Evolutionary conservation across 2,113 vertebrate species (phyloP).

Genomic region (Burhinus bistriatus): DNA sequence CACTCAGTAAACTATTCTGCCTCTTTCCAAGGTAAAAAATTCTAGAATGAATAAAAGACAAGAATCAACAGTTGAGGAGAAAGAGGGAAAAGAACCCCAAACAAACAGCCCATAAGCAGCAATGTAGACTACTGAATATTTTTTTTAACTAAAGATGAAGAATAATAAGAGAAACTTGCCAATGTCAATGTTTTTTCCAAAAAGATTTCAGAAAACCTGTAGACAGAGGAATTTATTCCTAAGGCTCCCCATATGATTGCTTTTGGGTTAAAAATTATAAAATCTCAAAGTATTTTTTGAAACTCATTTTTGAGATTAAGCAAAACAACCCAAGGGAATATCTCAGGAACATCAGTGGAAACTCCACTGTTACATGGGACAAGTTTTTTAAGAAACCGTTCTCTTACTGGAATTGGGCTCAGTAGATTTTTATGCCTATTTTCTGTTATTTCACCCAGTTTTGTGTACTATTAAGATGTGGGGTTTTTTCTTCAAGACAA

Average conservation of each 20-base stretch:
- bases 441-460: background rate
- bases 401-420: background rate
- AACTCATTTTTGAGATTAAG: background rate
- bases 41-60: background rate
- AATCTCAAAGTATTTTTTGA: background rate
- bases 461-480: background rate
- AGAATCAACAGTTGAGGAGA: background rate
- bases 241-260: accelerated
- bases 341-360: background rate
- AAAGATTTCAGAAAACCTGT: background rate
- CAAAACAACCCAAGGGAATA: background rate
- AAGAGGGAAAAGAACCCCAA: accelerated
- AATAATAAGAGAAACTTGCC: background rate
- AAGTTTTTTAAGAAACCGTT: background rate
- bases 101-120: background rate
- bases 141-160: background rate
- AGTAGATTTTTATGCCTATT: background rate
- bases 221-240: background rate
- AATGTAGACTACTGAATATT: background rate
- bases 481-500: background rate
- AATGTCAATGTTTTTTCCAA: background rate
- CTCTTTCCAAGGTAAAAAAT: background rate
- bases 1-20: background rate
- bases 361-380: background rate
- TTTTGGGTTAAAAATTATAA: background rate